These are phyloP conservation scores for Phaetusa simplex DNA, from an alignment of 2,113 vertebrate genomes.

Conservation along the genomic window DNA sequence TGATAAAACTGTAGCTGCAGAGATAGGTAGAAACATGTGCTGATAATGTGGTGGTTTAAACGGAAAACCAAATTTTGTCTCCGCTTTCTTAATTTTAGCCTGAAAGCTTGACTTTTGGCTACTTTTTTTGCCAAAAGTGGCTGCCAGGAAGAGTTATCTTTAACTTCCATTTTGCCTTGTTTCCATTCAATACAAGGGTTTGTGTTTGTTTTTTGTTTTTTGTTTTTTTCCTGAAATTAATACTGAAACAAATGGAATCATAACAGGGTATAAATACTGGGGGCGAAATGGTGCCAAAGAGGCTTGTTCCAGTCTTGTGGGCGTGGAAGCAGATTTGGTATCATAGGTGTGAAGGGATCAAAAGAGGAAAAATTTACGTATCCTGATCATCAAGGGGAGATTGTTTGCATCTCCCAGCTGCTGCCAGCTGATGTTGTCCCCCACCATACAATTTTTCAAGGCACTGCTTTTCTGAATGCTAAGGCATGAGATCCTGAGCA, in stretches of 20 bases:
- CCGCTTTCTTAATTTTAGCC: neutral
- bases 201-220: neutral
- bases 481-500: neutral
- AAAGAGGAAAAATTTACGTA: neutral
- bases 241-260: neutral
- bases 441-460: neutral
- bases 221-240: neutral
- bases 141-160: neutral
- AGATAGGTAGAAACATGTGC: neutral
- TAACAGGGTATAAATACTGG: neutral
- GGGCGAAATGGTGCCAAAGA: neutral
- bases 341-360: neutral
- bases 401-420: neutral
- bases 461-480: neutral
- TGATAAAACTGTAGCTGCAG: neutral
- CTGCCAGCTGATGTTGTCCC: neutral
- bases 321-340: neutral
- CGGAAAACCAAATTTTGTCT: neutral
- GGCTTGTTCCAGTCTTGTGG: neutral
- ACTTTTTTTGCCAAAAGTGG: neutral
- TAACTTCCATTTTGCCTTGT: neutral
- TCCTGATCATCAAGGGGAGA: neutral
- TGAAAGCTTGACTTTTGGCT: neutral
- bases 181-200: neutral
- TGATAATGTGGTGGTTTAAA: neutral